phyloP scores from a whole-genome alignment of 2,888 invertebrate genomes.

The Drosophila fungiperda region DNA sequence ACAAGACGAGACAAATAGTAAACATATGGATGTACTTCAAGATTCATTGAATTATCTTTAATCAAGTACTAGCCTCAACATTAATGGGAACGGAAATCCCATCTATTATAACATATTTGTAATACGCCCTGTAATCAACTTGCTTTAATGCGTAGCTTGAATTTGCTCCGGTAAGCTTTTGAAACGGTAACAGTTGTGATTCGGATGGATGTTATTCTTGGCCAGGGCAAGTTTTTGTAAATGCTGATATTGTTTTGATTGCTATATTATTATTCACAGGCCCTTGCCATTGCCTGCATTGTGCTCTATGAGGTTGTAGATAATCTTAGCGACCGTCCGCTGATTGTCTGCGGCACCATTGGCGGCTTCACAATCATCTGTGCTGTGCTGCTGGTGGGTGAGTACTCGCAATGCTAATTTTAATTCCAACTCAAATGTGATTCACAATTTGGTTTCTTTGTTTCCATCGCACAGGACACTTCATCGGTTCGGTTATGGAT shows the following conservation, averaged over 20 bases:
- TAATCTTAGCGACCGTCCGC: slow-evolving; percentile 55
- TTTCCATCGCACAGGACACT: slow-evolving; percentile 68
- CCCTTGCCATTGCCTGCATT: slow-evolving; percentile 82
- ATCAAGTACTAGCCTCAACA: background rate
- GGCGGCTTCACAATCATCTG: slow-evolving; percentile 83
- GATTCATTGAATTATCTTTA: background rate
- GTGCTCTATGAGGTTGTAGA: slow-evolving; percentile 78
- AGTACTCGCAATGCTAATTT: slow-evolving; percentile 29
- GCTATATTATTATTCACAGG: slow-evolving; percentile 56
- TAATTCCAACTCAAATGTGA: background rate
- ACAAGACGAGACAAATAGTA: background rate
- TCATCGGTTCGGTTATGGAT: slow-evolving; percentile 81
- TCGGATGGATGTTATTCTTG: background rate
- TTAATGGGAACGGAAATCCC: background rate
- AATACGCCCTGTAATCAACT: background rate
- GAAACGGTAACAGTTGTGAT: background rate
- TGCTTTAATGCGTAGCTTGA: background rate
- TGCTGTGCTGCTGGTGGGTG: slow-evolving; percentile 79
- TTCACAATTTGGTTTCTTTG: background rate
- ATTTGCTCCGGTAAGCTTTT: background rate
- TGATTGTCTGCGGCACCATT: slow-evolving; percentile 82
- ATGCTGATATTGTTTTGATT: background rate
- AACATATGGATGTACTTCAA: background rate
- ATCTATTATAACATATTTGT: background rate
- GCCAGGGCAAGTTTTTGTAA: background rate